phyloP scores from a whole-genome alignment of 2,113 vertebrate genomes.

The Nyctereutes procyonoides region DNA sequence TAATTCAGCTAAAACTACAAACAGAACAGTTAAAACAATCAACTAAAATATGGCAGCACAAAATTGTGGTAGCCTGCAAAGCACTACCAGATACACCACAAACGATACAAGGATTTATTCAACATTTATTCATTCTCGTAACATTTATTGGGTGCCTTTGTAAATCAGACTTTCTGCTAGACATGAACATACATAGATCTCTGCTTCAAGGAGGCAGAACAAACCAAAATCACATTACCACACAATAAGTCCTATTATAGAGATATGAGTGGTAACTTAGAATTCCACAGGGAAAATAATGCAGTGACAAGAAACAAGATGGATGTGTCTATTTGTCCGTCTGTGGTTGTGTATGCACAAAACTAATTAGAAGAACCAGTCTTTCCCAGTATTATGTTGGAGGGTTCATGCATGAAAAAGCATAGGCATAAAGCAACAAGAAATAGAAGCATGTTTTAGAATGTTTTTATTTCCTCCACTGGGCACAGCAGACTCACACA shows the following conservation, averaged over 20 bases:
- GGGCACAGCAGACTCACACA: background rate
- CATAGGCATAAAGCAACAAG: background rate
- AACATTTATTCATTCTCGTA: background rate
- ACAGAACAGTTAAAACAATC: background rate
- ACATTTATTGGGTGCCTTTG: background rate
- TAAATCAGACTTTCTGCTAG: background rate
- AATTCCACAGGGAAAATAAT: background rate
- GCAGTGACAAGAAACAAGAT: background rate
- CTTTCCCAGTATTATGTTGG: background rate
- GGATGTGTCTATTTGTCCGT: background rate
- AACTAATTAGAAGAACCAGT: background rate
- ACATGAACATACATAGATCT: background rate
- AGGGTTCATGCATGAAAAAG: background rate
- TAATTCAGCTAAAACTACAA: background rate
- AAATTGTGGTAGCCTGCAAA: background rate
- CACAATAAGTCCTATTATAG: background rate
- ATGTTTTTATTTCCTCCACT: background rate
- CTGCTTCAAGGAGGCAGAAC: background rate
- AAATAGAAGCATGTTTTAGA: background rate
- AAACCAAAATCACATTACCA: background rate
- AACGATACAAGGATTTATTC: background rate
- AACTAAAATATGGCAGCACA: background rate
- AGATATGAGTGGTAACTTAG: background rate
- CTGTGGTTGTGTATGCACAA: background rate
- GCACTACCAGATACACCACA: background rate